Base-by-base conservation (phyloP, 1,140 invertebrate species). In the Zaprionus gabonicus region DNA sequence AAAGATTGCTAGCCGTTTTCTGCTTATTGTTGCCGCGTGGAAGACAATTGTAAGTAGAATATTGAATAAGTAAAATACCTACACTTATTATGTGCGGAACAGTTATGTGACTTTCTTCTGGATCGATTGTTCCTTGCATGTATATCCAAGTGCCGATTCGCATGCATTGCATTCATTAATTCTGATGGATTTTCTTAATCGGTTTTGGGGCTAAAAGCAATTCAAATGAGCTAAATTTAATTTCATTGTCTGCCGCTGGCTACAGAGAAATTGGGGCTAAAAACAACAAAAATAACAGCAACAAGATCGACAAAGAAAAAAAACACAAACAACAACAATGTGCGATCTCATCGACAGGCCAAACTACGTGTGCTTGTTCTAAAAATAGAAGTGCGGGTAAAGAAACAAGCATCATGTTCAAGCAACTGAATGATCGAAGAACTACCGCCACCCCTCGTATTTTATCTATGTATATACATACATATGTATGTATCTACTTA, bases 311-410 rank as follows among this genome's bases (percentile, higher is more conserved):
- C 7, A 72, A 66, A 20, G 65, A 55, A 44, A 75, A 51, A 51
- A 36, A 64, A 28, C 31, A 76, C 10, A 25, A 77, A 58, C 36
- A 75, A 44, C 51, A 59, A 25, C 27, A 71, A 44, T 44, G 78
- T 28, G 69, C 56, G 53, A 77, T 76, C 78, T 78, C 77, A 90
- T 90, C 84, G 78, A 80, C 81, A 81, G 81, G 79, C 76, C 63
- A 81, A 88, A 88, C 84, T 81, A 87, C 81, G 84, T 88, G 86
- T 88, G 84, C 84, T 88, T 84, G 71, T 44, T 73, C 84, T 90
- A 88, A 68, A 74, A 76, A 84, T 88, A 88, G 85, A 73, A 73
- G 41, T 56, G 55, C 60, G 55, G 76, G 70, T 84, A 62, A 82
- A 59, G 68, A 71, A 65, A 71, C 36, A 69, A 76, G 57, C 62